Percentiles rank a stretch among this genome's conserved stretches.
Evolutionary conservation across 30 jellyfish, hydroid and myxozoan genomes (phyloP).

Genomic region (Chrysaora quinquecirrha): DNA sequence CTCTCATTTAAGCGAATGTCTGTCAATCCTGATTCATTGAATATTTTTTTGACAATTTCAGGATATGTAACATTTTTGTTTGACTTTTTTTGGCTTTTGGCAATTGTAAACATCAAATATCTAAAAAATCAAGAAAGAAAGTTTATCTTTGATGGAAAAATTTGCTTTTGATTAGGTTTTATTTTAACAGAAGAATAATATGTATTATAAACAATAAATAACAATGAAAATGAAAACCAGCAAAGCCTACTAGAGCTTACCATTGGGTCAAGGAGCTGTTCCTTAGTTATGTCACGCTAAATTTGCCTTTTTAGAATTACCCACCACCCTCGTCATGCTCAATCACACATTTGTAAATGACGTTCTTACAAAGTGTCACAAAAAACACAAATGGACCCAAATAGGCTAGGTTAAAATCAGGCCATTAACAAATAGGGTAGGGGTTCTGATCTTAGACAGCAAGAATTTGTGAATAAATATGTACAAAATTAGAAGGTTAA

Average conservation of each 20-base stretch:
- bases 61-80: neutral
- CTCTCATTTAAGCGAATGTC: neutral
- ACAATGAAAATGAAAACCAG: neutral
- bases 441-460: slow-evolving; percentile 1
- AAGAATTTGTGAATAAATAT: neutral
- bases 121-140: neutral
- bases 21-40: slow-evolving; percentile 1
- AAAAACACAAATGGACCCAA: neutral
- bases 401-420: neutral
- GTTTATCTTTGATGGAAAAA: neutral
- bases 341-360: neutral
- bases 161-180: neutral
- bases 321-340: neutral
- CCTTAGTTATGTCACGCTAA: slow-evolving; percentile 1
- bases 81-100: neutral
- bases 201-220: neutral
- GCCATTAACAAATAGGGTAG: neutral
- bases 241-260: slow-evolving; percentile 4
- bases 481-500: neutral
- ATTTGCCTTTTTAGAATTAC: neutral
- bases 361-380: neutral
- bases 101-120: neutral
- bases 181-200: neutral
- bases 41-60: neutral
- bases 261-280: neutral